These are phyloP conservation scores for Stegophylla sp. DNA, from an alignment of 2,888 invertebrate species.

Conservation along the genomic window DNA sequence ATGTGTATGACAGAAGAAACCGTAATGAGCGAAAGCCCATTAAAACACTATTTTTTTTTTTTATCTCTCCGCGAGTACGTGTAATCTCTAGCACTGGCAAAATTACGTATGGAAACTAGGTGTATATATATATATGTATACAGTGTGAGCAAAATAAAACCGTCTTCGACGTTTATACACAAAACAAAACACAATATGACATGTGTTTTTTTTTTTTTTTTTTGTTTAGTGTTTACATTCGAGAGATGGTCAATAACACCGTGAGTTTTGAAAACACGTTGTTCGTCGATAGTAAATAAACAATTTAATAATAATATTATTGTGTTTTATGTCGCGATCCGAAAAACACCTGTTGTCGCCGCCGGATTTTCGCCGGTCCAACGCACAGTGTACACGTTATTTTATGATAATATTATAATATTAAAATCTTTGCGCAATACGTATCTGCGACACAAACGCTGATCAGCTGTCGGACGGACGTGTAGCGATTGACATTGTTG, in stretches of 20 bases:
- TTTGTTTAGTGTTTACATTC: conserved; percentile 38
- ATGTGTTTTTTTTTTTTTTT: conserved; percentile 44
- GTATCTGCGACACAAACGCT: no score
- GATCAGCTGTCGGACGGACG: no score
- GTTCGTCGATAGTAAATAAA: neutral
- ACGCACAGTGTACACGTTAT: neutral
- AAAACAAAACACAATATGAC: neutral
- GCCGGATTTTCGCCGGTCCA: neutral
- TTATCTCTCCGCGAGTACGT: conserved; percentile 21
- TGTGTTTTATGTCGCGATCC: no score
- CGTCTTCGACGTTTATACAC: conserved; percentile 16
- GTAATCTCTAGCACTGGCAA: conserved; percentile 36
- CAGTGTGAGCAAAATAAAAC: neutral
- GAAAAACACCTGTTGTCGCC: neutral
- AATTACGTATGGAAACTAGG: neutral
- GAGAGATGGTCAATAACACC: conserved; percentile 29
- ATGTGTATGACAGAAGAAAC: conserved; percentile 17
- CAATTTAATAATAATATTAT: no score
- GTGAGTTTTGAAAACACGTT: conserved; percentile 1
- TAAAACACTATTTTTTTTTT: conserved; percentile 30
- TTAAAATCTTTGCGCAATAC: no score
- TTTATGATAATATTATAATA: no score
- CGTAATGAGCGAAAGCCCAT: conserved; percentile 46
- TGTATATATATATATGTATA: no score
- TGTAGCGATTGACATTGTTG: no score